phyloP scores from a whole-genome alignment of 2,888 invertebrate genomes.

The Platycnemis pennipes region DNA sequence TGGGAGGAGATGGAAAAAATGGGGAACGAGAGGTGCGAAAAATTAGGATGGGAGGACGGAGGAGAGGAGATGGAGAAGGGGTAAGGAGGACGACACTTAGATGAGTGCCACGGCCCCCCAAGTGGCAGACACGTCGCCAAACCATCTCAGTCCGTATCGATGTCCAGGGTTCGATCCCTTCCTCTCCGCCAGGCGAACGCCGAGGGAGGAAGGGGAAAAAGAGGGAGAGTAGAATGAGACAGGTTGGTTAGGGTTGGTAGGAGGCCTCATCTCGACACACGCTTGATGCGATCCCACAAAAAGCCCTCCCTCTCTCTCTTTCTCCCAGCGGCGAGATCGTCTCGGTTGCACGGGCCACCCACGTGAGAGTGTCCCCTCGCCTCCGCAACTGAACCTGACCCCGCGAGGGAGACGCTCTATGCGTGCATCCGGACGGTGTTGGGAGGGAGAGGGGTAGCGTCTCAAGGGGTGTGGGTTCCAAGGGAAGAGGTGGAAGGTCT shows the following conservation, averaged over 20 bases:
- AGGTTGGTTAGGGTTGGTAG: not conserved
- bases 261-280: constrained; percentile 31
- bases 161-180: constrained; percentile 28
- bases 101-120: constrained; percentile 20
- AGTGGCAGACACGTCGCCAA: constrained; percentile 26
- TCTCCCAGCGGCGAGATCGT: not conserved
- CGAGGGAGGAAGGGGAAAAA: not conserved
- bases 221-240: not conserved
- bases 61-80: not conserved
- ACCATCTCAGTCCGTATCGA: constrained; percentile 36
- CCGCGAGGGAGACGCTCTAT: not conserved
- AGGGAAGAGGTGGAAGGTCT: not conserved
- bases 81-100: not conserved
- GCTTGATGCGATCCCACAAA: constrained; percentile 19
- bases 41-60: not conserved
- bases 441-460: not conserved
- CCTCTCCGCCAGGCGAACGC: not conserved
- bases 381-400: not conserved
- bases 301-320: not conserved
- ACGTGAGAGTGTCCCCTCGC: not conserved
- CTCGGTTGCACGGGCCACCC: constrained; percentile 36
- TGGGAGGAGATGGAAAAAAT: not conserved
- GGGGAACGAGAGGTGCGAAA: not conserved
- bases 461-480: not conserved
- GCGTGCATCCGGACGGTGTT: not conserved